These are phyloP conservation scores for Nemurella pictetii DNA, from an alignment of 2,888 invertebrate species.

Conservation along the genomic window DNA sequence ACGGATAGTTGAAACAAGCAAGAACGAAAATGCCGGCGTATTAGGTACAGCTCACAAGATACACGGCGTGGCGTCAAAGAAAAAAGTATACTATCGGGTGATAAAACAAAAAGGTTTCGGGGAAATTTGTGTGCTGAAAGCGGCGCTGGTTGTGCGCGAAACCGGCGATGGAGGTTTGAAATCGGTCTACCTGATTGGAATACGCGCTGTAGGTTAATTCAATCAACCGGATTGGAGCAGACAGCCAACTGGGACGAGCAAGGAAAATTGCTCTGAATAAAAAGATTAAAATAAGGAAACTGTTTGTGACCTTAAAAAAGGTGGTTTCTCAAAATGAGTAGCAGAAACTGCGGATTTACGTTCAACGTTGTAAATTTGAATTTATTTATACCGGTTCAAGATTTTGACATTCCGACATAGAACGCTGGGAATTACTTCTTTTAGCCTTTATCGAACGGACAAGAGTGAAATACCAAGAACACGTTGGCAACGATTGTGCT, in stretches of 20 bases:
- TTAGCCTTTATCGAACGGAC: background rate
- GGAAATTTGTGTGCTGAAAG: background rate
- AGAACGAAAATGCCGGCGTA: background rate
- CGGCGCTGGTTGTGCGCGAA: background rate
- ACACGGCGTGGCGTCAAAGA: background rate
- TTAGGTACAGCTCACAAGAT: background rate
- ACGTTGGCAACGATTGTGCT: background rate
- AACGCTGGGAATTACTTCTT: background rate
- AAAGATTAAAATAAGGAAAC: too few species aligned
- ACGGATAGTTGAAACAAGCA: background rate
- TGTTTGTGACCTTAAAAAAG: background rate
- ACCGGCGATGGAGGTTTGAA: background rate
- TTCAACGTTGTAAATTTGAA: background rate
- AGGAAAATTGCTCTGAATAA: background rate
- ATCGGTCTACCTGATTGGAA: background rate
- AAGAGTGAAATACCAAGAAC: background rate
- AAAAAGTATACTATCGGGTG: background rate
- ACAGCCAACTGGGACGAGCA: background rate
- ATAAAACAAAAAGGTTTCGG: background rate
- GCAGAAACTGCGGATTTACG: background rate
- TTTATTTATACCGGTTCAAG: too few species aligned
- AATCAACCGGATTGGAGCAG: background rate
- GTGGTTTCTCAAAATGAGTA: background rate
- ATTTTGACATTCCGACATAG: too few species aligned
- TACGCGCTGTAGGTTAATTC: background rate